These are phyloP conservation scores for Panagrolaimus sp. DNA, from an alignment of 1,140 invertebrate species.

Conservation along the genomic window DNA sequence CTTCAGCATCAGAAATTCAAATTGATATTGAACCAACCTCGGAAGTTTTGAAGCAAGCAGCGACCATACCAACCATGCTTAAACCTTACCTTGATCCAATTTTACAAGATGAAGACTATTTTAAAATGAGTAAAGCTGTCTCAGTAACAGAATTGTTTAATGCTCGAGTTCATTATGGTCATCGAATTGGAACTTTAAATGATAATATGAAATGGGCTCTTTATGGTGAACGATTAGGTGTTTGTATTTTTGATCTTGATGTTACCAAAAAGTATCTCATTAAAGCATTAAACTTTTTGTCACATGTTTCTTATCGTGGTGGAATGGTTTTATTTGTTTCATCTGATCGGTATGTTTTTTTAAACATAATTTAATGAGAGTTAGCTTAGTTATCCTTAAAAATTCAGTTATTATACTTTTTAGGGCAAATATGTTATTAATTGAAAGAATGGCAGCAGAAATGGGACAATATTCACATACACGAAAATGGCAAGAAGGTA, in stretches of 20 bases:
- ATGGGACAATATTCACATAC: slow-evolving; percentile 81
- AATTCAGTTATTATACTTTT: slow-evolving; percentile 21
- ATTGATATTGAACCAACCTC: not conserved
- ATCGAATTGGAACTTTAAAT: slow-evolving; percentile 74
- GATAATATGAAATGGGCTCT: slow-evolving; percentile 82
- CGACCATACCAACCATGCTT: not conserved
- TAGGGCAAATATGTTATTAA: slow-evolving; percentile 62
- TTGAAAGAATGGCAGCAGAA: slow-evolving; percentile 80
- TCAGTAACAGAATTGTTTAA: slow-evolving; percentile 83
- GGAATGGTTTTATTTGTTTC: slow-evolving; percentile 73
- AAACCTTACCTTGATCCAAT: slow-evolving; percentile 4
- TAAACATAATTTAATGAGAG: no score
- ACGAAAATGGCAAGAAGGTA: slow-evolving; percentile 74
- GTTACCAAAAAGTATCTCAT: slow-evolving; percentile 76
- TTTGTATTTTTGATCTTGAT: slow-evolving; percentile 88
- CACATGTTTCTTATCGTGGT: slow-evolving; percentile 79
- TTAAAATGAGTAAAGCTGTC: slow-evolving; percentile 78
- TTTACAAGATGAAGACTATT: slow-evolving; percentile 73
- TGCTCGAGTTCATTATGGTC: slow-evolving; percentile 82
- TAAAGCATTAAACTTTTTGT: slow-evolving; percentile 82
- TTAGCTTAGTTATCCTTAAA: slow-evolving; percentile 36
- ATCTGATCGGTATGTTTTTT: slow-evolving; percentile 36
- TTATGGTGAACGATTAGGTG: slow-evolving; percentile 81
- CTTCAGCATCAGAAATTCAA: no score
- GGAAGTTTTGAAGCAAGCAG: not conserved